Evolutionary conservation across 2,888 invertebrate genomes (phyloP).

Genomic region (Tetanocera ferruginea): DNA sequence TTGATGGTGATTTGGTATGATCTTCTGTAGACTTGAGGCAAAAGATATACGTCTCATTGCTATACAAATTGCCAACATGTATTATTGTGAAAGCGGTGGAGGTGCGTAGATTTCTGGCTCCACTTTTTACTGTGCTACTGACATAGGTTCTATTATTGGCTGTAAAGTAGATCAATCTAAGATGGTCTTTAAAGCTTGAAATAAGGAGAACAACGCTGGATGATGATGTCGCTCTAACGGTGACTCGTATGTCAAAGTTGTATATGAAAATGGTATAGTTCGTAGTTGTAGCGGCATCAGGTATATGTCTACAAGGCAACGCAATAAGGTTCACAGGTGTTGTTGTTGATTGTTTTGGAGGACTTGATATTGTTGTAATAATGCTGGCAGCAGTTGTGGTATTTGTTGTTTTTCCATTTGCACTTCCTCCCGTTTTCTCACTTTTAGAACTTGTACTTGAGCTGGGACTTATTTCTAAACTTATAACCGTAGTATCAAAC

Average conservation of each 20-base stretch:
- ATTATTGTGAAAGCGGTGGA: background rate
- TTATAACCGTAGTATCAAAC: background rate
- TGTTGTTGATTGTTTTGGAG: background rate
- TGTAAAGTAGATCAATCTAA: constrained; percentile 33
- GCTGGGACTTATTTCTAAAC: background rate
- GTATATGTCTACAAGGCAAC: background rate
- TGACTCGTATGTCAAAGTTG: constrained; percentile 30
- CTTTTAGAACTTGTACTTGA: background rate
- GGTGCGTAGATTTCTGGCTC: background rate
- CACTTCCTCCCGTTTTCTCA: background rate
- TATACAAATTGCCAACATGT: constrained; percentile 40
- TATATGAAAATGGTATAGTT: background rate
- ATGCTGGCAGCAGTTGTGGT: background rate
- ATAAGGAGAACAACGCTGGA: constrained; percentile 18
- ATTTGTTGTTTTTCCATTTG: background rate
- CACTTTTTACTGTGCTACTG: background rate
- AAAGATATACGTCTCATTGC: constrained; percentile 51
- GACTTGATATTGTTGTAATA: background rate
- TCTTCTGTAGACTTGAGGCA: constrained; percentile 51
- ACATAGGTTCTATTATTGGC: background rate
- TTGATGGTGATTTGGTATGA: constrained; percentile 51
- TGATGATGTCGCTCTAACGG: constrained; percentile 5
- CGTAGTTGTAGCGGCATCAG: background rate
- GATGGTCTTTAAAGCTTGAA: background rate
- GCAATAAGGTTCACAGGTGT: background rate